Percentiles rank a stretch among this genome's conserved stretches.
Evolutionary conservation across 2,797 vertebrate species (phyloP).

Genomic region (Morus bassanus): DNA sequence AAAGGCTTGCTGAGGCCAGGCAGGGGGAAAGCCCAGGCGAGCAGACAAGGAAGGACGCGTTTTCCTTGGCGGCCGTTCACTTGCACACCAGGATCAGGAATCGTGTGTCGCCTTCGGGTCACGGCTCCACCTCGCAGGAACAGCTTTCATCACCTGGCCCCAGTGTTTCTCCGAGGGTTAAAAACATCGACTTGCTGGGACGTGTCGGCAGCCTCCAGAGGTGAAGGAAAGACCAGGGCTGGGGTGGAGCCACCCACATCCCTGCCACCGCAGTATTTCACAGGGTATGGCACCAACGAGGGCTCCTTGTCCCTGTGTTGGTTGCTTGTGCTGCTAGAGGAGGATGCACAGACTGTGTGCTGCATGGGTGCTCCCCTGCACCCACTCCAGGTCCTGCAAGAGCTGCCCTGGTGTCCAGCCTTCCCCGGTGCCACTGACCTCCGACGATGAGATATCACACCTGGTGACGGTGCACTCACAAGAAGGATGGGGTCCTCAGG

Average conservation of each 20-base stretch:
- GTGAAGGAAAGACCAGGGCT: neutral
- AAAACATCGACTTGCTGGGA: neutral
- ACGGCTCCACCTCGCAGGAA: neutral
- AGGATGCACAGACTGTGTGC: neutral
- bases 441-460: accelerated
- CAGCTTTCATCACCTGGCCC: slow-evolving; percentile 12
- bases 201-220: neutral
- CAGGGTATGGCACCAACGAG: accelerated
- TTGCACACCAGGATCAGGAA: neutral
- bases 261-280: neutral
- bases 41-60: neutral
- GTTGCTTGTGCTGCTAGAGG: neutral
- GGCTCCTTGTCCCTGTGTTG: accelerated
- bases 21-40: neutral
- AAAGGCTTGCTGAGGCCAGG: neutral
- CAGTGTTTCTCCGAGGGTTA: neutral
- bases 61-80: neutral
- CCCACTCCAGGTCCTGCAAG: neutral
- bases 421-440: neutral
- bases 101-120: neutral
- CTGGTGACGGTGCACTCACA: neutral
- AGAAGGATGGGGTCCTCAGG: neutral
- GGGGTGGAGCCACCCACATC: neutral
- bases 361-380: neutral
- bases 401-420: accelerated